These are phyloP conservation scores for Rhinogobius similis DNA, from an alignment of 2,113 vertebrate genomes.

Conservation along the genomic window DNA sequence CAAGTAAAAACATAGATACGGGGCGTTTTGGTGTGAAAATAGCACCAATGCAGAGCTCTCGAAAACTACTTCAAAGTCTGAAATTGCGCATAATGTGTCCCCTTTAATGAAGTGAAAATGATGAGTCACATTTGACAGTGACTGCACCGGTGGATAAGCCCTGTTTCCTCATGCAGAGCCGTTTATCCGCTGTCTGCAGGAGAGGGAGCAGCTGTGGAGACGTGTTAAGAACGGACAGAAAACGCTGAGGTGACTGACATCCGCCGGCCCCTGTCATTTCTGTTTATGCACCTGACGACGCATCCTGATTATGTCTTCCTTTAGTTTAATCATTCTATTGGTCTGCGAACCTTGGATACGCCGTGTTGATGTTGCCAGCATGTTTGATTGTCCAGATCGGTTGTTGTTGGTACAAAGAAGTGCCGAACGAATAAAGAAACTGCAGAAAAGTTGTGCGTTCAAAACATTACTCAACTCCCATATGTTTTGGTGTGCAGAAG, in stretches of 20 bases:
- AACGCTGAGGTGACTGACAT: background rate
- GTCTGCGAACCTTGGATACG: background rate
- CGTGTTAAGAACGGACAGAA: background rate
- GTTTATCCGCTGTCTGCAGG: conserved; percentile 1
- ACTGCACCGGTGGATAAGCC: background rate
- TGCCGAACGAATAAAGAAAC: too few relatives aligned
- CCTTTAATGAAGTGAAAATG: background rate
- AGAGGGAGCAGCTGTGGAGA: background rate
- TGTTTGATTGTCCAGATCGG: background rate
- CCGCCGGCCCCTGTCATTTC: background rate
- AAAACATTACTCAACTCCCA: too few relatives aligned
- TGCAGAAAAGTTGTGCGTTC: too few relatives aligned
- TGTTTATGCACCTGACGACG: background rate
- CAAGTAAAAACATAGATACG: too few relatives aligned
- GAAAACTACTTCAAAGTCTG: too few relatives aligned
- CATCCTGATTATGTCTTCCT: background rate
- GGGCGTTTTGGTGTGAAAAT: too few relatives aligned
- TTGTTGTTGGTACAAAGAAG: background rate
- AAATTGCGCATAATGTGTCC: too few relatives aligned
- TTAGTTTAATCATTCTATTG: background rate
- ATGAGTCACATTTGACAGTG: background rate
- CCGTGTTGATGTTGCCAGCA: background rate
- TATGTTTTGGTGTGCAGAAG: too few relatives aligned
- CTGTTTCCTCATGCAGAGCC: background rate
- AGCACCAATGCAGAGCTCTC: too few relatives aligned